These are phyloP conservation scores for Trichonephila clavipes DNA, from an alignment of 1,140 invertebrate genomes.

Conservation along the genomic window DNA sequence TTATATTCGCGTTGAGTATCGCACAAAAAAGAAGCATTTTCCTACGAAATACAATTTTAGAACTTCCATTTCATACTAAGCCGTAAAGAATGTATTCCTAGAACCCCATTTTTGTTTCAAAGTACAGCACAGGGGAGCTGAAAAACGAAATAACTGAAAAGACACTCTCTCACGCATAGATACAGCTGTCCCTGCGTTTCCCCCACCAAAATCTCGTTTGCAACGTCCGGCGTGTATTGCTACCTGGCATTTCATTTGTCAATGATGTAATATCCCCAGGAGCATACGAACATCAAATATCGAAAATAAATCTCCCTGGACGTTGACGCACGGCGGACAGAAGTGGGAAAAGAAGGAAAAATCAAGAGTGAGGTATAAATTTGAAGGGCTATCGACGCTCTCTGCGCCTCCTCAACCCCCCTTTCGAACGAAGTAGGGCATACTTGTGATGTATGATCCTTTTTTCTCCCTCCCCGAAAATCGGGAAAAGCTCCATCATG, in stretches of 20 bases:
- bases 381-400: slow-evolving; percentile 64
- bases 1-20: too few species aligned
- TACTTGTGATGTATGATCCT: slow-evolving; percentile 50
- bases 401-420: background rate
- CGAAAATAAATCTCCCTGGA: slow-evolving; percentile 67
- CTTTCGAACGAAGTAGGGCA: slow-evolving; percentile 4
- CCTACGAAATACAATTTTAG: background rate
- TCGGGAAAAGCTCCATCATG: slow-evolving; percentile 73
- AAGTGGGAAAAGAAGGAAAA: slow-evolving; percentile 48
- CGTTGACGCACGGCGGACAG: slow-evolving; percentile 18
- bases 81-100: background rate
- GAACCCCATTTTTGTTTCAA: background rate
- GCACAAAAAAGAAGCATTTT: background rate
- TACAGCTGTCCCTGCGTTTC: background rate
- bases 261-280: slow-evolving; percentile 59
- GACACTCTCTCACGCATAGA: background rate
- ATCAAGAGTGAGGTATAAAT: slow-evolving; percentile 66
- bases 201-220: slow-evolving; percentile 34
- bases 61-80: background rate
- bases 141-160: background rate
- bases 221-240: background rate
- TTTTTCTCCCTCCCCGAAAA: slow-evolving; percentile 23
- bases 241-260: slow-evolving; percentile 70
- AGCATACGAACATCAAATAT: slow-evolving; percentile 67
- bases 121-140: background rate